phyloP scores from a whole-genome alignment of 2,888 invertebrate genomes.

The Paralinhomoeus sp. region DNA sequence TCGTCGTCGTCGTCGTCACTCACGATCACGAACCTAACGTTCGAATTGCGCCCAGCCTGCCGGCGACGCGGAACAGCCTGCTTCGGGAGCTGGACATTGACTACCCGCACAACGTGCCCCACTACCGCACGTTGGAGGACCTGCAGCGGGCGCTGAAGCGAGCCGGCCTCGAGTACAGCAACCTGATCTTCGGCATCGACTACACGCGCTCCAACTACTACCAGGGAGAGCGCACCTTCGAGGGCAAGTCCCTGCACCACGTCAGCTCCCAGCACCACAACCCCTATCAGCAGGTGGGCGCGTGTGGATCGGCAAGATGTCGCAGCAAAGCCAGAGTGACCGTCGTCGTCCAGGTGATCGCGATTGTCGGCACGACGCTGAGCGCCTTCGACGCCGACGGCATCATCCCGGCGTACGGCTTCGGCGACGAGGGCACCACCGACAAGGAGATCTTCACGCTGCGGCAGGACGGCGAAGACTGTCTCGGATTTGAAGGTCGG shows the following conservation, averaged over 20 bases:
- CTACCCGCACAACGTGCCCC: too few relatives aligned
- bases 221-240: slow-evolving; percentile 33
- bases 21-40: too few relatives aligned
- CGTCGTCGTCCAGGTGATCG: slow-evolving; percentile 22
- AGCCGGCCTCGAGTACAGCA: slow-evolving; percentile 30
- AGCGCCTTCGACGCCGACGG: slow-evolving; percentile 30
- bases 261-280: slow-evolving; percentile 17
- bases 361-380: slow-evolving; percentile 30
- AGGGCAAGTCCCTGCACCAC: slow-evolving; percentile 27
- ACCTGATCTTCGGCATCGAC: slow-evolving; percentile 29
- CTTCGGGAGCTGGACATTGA: too few relatives aligned
- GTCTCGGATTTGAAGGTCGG: too few relatives aligned
- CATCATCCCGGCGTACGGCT: slow-evolving; percentile 31
- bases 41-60: too few relatives aligned
- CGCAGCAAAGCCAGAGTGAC: not conserved
- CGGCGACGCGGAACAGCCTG: too few relatives aligned
- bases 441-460: slow-evolving; percentile 30
- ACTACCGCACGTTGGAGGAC: too few relatives aligned
- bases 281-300: slow-evolving; percentile 30
- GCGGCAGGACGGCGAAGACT: too few relatives aligned
- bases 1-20: too few relatives aligned
- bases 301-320: not conserved
- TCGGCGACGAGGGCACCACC: slow-evolving; percentile 31
- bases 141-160: too few relatives aligned
- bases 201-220: slow-evolving; percentile 34